phyloP scores from a whole-genome alignment of 92 coral and sea anemone genomes.

The Diadumene lineata region DNA sequence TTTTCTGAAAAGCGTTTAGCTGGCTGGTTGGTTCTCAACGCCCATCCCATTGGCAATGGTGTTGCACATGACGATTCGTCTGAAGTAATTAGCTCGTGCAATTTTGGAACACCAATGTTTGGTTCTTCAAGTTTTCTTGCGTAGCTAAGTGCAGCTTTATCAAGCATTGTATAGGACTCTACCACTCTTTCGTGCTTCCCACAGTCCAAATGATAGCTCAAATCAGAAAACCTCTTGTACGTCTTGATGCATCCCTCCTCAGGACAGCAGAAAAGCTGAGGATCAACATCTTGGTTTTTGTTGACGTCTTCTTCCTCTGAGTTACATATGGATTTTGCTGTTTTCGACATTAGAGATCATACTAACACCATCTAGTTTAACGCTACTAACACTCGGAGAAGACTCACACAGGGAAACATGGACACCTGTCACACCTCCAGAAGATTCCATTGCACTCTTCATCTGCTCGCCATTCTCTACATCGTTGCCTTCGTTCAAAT shows the following conservation, averaged over 20 bases:
- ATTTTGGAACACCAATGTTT: conserved; percentile 24
- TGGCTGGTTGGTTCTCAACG: conserved; percentile 43
- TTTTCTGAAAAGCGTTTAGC: conserved; percentile 40
- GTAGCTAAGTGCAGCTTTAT: conserved; percentile 42
- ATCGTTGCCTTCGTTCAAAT: conserved; percentile 43
- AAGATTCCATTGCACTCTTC: conserved; percentile 34
- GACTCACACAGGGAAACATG: conserved; percentile 34
- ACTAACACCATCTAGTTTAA: conserved; percentile 37
- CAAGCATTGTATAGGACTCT: conserved; percentile 41
- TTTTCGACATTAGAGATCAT: conserved; percentile 26
- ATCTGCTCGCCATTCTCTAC: conserved; percentile 39
- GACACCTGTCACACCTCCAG: conserved; percentile 38
- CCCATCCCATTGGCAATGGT: conserved; percentile 68
- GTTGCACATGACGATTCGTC: conserved; percentile 14
- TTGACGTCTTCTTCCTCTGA: conserved; percentile 7
- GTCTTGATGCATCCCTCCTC: conserved; percentile 20
- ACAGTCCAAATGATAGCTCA: conserved; percentile 27
- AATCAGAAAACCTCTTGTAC: conserved; percentile 14
- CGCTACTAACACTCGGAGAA: background rate
- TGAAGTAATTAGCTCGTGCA: conserved; percentile 21
- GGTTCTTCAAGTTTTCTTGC: conserved; percentile 40
- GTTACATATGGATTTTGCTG: conserved; percentile 9
- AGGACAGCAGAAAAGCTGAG: conserved; percentile 17
- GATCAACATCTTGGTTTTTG: background rate
- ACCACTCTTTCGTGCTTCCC: conserved; percentile 39